phyloP scores from a whole-genome alignment of 2,888 invertebrate genomes.

The Lagria hirta region DNA sequence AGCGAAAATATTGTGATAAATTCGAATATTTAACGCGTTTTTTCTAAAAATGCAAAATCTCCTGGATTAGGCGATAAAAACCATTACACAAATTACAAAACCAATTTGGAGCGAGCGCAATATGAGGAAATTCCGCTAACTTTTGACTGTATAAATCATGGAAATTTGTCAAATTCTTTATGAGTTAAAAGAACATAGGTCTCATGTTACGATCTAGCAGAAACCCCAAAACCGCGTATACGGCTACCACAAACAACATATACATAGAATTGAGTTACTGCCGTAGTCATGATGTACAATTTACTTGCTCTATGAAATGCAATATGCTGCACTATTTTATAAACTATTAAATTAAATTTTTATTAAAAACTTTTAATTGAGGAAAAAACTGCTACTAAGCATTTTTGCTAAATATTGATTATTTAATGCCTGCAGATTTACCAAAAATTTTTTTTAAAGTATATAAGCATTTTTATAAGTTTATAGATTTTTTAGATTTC shows the following conservation, averaged over 20 bases:
- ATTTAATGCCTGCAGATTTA: too few relatives aligned
- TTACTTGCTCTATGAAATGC: conserved; percentile 22
- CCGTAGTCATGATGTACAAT: conserved; percentile 20
- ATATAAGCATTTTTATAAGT: too few relatives aligned
- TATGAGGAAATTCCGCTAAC: conserved; percentile 15
- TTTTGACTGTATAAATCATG: conserved; percentile 22
- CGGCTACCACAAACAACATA: conserved; percentile 21
- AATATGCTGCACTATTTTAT: too few relatives aligned
- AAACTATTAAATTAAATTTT: background rate
- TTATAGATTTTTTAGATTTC: too few relatives aligned
- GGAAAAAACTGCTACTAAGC: background rate
- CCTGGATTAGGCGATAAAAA: too few relatives aligned
- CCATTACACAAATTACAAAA: too few relatives aligned
- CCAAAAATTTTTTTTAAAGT: too few relatives aligned
- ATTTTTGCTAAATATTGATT: too few relatives aligned
- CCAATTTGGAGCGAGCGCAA: too few relatives aligned
- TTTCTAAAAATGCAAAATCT: too few relatives aligned
- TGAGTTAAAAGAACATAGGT: conserved; percentile 22
- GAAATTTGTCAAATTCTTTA: conserved; percentile 21
- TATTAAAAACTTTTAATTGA: conserved; percentile 1
- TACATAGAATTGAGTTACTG: conserved; percentile 22
- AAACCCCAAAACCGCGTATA: conserved; percentile 15
- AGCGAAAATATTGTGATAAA: too few relatives aligned
- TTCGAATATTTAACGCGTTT: too few relatives aligned
- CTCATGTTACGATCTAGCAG: conserved; percentile 7